These are phyloP conservation scores for Ceratina australensis DNA, from an alignment of 1,140 invertebrate species.

Conservation along the genomic window DNA sequence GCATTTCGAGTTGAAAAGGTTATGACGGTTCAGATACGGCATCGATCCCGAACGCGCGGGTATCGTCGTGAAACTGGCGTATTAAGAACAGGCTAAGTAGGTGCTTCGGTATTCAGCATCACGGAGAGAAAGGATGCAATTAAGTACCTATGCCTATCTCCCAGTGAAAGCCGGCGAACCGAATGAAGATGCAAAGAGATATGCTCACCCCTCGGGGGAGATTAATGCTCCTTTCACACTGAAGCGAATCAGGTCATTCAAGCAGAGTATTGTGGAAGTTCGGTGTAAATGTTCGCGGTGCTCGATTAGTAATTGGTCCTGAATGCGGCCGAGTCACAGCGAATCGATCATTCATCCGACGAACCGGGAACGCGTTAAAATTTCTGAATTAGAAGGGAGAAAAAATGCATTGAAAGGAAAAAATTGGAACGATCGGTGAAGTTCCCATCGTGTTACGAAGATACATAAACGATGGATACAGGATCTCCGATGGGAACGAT, in stretches of 20 bases:
- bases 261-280: slow-evolving; percentile 18
- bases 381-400: slow-evolving; percentile 12
- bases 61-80: background rate
- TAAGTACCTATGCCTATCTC: slow-evolving; percentile 39
- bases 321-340: background rate
- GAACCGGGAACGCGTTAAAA: background rate
- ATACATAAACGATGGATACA: background rate
- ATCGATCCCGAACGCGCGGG: background rate
- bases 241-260: slow-evolving; percentile 25
- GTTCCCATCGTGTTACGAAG: background rate
- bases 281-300: slow-evolving; percentile 24
- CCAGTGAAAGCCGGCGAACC: slow-evolving; percentile 36
- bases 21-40: background rate
- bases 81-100: slow-evolving; percentile 27
- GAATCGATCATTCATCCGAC: background rate
- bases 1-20: slow-evolving; percentile 10
- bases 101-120: slow-evolving; percentile 25
- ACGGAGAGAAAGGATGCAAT: slow-evolving; percentile 43
- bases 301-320: slow-evolving; percentile 21
- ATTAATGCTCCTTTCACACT: slow-evolving; percentile 40
- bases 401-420: background rate
- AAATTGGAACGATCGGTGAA: background rate
- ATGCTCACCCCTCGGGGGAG: slow-evolving; percentile 20
- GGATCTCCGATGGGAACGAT: background rate
- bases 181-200: slow-evolving; percentile 37